Evolutionary conservation across 2,113 vertebrate genomes (phyloP), one percentile per base, ranked within the genome.

Genomic region (Circaetus gallicus): DNA sequence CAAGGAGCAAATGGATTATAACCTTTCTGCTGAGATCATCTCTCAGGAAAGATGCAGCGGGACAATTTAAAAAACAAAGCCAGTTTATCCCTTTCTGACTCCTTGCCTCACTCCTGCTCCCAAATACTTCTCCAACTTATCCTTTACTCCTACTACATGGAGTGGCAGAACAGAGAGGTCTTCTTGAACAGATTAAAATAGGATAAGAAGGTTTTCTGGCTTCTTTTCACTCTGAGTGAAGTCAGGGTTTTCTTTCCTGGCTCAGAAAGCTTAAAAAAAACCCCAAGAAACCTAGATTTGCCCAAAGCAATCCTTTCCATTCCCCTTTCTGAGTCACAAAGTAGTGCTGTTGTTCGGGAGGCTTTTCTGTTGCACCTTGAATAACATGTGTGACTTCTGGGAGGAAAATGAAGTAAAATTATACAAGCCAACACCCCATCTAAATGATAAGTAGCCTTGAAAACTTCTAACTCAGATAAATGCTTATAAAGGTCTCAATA

Each of bases 391-490:
- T 58, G 67, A 80, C 62, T 84, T 96, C 40, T 69, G 34, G 53
- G 53, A 90, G 32, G 47, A 86, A 72, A 90, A 56, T 26, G 26
- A 81, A 73, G 10, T 81, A 65, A 95, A 94, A 93, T 92, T 70
- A 66, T 47, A 69, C 25, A 83, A 86, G 42, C 31, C 38, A 86
- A 70, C 29, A 62, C 20, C 42, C 56, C 36, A 70, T 59, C 52
- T 92, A 95, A 88, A 79, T 93, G 59, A 86, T 71, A 89, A 86
- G 90, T 61, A 72, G 43, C 63, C 47, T 62, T 65, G 79, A 90
- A 97, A 95, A 89, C 59, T 86, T 94, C 77, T 91, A 93, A 79
- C 90, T 83, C 80, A 40, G 80, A 95, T 50, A 97, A 95, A 94
- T 89, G 63, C 76, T 92, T 93, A 43, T 88, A 90, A 95, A 95